Evolutionary conservation across 1,140 invertebrate genomes (phyloP).

Genomic region (Onthophagus taurus): DNA sequence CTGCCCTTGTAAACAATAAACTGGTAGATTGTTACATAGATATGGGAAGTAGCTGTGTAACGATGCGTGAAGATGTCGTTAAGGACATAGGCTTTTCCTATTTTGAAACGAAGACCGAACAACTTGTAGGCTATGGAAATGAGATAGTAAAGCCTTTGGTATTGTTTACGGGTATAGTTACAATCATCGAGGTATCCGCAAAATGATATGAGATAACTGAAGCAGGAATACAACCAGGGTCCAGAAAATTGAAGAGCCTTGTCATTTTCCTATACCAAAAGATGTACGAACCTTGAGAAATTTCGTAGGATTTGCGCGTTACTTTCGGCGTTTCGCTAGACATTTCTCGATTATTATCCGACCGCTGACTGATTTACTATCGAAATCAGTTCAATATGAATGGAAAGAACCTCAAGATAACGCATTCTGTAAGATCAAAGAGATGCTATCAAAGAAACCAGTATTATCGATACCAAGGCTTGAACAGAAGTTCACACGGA

Average conservation of each 20-base stretch:
- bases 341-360: constrained; percentile 26
- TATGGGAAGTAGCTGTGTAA: constrained; percentile 4
- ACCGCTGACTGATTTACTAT: constrained; percentile 28
- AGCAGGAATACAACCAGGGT: constrained; percentile 25
- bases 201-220: constrained; percentile 18
- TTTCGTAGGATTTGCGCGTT: constrained; percentile 29
- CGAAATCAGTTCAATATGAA: constrained; percentile 23
- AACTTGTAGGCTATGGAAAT: constrained; percentile 5
- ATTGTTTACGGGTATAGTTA: constrained; percentile 1
- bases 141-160: constrained; percentile 1
- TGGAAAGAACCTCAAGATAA: constrained; percentile 26
- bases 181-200: background rate
- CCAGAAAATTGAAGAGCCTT: constrained; percentile 27
- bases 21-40: too few species aligned
- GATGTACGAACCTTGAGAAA: constrained; percentile 27
- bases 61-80: background rate
- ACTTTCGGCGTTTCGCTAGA: constrained; percentile 29
- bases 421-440: constrained; percentile 17
- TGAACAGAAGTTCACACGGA: constrained; percentile 29
- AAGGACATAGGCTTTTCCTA: constrained; percentile 1
- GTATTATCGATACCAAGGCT: constrained; percentile 18
- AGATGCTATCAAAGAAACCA: constrained; percentile 16
- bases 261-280: constrained; percentile 22
- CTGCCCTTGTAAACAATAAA: too few species aligned
- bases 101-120: background rate